Evolutionary conservation across 2,113 vertebrate species (phyloP), one percentile per base, ranked within the genome.

Genomic region (Pomatostomus ruficeps): DNA sequence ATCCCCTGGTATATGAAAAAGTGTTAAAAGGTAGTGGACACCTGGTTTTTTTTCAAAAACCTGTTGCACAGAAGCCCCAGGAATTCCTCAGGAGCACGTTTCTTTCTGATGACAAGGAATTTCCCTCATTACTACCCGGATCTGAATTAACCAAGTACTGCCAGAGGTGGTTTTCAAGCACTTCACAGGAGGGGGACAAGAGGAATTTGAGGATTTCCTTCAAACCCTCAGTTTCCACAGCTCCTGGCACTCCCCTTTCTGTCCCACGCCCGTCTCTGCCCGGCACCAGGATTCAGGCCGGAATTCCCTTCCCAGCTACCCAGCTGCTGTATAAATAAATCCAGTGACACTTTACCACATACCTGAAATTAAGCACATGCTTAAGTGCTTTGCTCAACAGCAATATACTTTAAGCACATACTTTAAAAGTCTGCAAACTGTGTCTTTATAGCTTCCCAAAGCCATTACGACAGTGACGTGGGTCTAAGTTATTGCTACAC

Each of bases 331-430:
- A 92, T 78, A 94, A 96, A 93, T 93, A 95, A 96, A 89, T 33
- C 89, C 36, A 80, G 5, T 51, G 87, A 88, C 91, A 94, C 63
- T 77, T 97, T 29, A 77, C 81, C 79, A 74, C 74, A 77, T 55
- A 94, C 71, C 94, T 93, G 82, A 90, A 96, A 91, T 95, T 96
- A 96, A 94, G 89, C 94, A 96, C 87, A 77, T 12, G 55, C 78
- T 95, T 94, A 96, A 94, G 71, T 95, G 88, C 89, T 95, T 95
- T 91, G 51, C 85, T 95, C 87, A 95, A 97, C 88, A 97, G 94
- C 93, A 89, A 91, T 96, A 96, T 96, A 94, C 89, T 96, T 96
- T 96, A 95, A 96, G 93, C 51, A 97, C 95, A 88, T 83, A 73
- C 91, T 96, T 96, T 96, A 93, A 94, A 93, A 93, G 89, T 94